phyloP scores from a whole-genome alignment of 2,797 vertebrate genomes.

The Serranus cabrilla region DNA sequence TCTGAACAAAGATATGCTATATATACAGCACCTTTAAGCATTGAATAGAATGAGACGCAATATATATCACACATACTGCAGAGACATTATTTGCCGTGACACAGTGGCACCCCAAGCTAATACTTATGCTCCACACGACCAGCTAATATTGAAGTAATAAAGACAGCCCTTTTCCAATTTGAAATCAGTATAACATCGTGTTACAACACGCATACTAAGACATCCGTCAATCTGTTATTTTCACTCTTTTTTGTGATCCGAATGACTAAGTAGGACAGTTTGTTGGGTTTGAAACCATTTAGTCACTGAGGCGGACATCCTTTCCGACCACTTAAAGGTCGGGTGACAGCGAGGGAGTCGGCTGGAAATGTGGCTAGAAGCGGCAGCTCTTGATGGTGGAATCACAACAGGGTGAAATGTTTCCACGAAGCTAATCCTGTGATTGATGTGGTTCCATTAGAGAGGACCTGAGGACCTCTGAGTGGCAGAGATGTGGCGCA shows the following conservation, averaged over 20 bases:
- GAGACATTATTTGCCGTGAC: conserved; percentile 45
- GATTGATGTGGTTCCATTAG: conserved; percentile 74
- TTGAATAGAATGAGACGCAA: neutral
- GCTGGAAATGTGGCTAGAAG: conserved; percentile 38
- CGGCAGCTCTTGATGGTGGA: conserved; percentile 42
- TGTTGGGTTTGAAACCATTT: conserved; percentile 52
- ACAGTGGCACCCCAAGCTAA: conserved; percentile 42
- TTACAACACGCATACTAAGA: conserved; percentile 71
- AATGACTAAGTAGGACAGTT: conserved; percentile 48
- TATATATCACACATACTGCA: conserved; percentile 20
- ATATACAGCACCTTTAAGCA: no score
- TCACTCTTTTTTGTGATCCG: conserved; percentile 37
- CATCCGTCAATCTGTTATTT: conserved; percentile 28
- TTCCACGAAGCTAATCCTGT: conserved; percentile 66
- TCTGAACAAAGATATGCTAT: no score
- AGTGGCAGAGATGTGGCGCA: conserved; percentile 55
- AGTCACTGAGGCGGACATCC: conserved; percentile 41
- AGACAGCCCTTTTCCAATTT: conserved; percentile 69
- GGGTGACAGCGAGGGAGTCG: conserved; percentile 27
- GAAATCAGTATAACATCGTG: conserved; percentile 60
- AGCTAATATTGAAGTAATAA: conserved; percentile 67
- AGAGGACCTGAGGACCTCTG: conserved; percentile 50
- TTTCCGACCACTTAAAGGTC: conserved; percentile 40
- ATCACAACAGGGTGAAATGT: conserved; percentile 57
- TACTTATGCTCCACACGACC: conserved; percentile 49